Evolutionary conservation across 1,140 invertebrate species (phyloP), one percentile per base, ranked within the genome.

Genomic region (Brachionus calyciflorus): DNA sequence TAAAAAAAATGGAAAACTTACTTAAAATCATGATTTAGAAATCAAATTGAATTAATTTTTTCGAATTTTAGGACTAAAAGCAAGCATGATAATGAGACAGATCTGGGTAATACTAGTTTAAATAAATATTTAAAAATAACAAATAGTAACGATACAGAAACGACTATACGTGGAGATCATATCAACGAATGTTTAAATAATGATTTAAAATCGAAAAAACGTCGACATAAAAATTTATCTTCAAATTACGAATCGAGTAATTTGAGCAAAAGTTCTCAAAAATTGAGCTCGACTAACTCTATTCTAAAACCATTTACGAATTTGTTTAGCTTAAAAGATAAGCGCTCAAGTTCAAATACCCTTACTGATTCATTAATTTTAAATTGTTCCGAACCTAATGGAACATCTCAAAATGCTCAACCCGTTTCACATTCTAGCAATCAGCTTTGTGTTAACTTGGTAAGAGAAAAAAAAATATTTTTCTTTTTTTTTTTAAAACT

Each of bases 321-420:
- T 60, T 37, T 60, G 37, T 60, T 60, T 37, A 60, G 55, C 53
- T n/a, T n/a, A n/a, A n/a, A n/a, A n/a, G n/a, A n/a, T n/a, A 55
- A 55, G 19, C 19, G 30, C 37, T 60, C 55, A 14, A 60, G 30
- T 28, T 60, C 53, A 3, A 55, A 55, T 30, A 55, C 53, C n/a
- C 26, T 55, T 28, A 55, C 33, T 17, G 55, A 60, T 33, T 33
- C 55, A 10, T 30, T 33, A 60, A 33, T 60, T 26, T 28, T 60
- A 1, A 60, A 33, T 19, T 37, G 33, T 33, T 17, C 19, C 37
- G 55, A 60, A 17, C 30, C 55, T 6, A 40, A 60, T 37, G 9
- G 9, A 37, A 37, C 33, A 37, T 37, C 1, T 17, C 55, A 40
- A 33, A 60, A 60, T 60, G 28, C 30, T n/a, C 21, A 37, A 60